Evolutionary conservation across 2,888 invertebrate genomes (phyloP).

Genomic region (Sminthurinus aureus): DNA sequence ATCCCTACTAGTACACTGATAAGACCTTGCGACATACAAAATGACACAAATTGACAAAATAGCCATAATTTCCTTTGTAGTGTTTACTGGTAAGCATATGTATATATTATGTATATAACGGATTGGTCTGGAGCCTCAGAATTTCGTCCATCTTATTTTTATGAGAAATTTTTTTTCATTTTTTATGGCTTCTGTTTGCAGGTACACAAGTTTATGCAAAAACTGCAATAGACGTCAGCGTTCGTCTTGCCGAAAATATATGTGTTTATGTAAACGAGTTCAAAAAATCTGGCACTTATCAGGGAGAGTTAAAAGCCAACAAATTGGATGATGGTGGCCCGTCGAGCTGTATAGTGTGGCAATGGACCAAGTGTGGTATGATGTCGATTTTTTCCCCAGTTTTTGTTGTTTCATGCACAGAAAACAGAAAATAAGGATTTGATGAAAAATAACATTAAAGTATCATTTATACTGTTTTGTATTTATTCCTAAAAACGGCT

Average conservation of each 20-base stretch:
- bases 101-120: too few species aligned
- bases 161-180: too few species aligned
- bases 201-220: not conserved
- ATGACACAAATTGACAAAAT: not conserved
- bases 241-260: not conserved
- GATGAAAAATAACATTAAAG: too few species aligned
- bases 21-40: too few species aligned
- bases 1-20: too few species aligned
- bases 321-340: not conserved
- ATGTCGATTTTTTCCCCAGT: too few species aligned
- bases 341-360: not conserved
- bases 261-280: not conserved
- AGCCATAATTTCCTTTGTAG: not conserved
- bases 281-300: not conserved
- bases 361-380: constrained; percentile 4
- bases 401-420: too few species aligned
- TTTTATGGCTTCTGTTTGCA: not conserved
- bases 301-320: not conserved
- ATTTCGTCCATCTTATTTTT: too few species aligned
- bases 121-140: too few species aligned
- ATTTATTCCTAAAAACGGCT: not conserved
- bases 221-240: not conserved
- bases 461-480: not conserved
- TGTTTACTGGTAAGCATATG: not conserved
- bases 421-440: too few species aligned